Evolutionary conservation across 2,113 vertebrate genomes (phyloP), one percentile per base, ranked within the genome.

Genomic region (Pogona vitticeps): DNA sequence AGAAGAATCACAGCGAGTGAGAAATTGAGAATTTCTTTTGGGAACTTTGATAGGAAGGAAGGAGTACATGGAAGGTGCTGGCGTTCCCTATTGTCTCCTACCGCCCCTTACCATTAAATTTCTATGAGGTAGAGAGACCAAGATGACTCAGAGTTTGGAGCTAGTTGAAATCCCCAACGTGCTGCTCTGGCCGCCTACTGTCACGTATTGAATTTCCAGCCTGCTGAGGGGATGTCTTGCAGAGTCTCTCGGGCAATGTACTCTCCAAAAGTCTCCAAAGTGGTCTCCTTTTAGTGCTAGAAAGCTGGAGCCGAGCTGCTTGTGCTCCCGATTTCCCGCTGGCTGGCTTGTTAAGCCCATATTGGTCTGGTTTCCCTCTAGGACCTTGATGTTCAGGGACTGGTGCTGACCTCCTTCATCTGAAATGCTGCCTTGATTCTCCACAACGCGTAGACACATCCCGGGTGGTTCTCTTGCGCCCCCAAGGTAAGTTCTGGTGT

Each of bases 141-240:
- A 0, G 88, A 89, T 95, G 95, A 95, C 90, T 95, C 95, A 94
- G 46, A 58, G 78, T 87, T 94, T 93, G 90, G 92, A 94, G 93
- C 2, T 58, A 85, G 81, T 84, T 91, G 15, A 94, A 94, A 93
- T 94, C 93, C 93, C 93, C 7, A 90, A 92, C 92, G 94, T 93
- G 91, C 88, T 93, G 40, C 31, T 76, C 26, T 65, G 88, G 88
- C 93, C 89, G 93, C 92, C 93, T 89, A 89, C 91, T 52, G 91
- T 85, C 94, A 92, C 85, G 89, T 92, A 92, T 93, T 94, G 93
- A 93, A 92, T 95, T 93, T 92, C 91, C 93, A 94, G 87, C 93
- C 89, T 94, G 75, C 90, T 56, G 12, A 87, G 91, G 94, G 90
- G 91, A 89, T 3, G 92, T 89, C 93, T 91, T 93, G 93, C 91